Percentiles rank a stretch among this genome's conserved stretches.
phyloP scores from a whole-genome alignment of 1,140 invertebrate species.

The Dryas iulia region DNA sequence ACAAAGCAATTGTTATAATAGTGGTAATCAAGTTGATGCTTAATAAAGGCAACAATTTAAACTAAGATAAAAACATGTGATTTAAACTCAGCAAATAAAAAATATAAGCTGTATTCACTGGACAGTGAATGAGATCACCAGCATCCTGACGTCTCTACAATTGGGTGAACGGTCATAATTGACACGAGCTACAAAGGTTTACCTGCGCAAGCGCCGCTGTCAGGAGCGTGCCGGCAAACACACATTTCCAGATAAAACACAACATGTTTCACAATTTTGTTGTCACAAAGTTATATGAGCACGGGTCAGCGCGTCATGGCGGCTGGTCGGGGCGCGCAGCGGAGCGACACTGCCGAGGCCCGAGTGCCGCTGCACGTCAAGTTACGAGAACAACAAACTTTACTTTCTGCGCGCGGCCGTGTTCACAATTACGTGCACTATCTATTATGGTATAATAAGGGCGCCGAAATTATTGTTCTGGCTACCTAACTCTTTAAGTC shows the following conservation, averaged over 20 bases:
- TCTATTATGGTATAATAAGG: not conserved
- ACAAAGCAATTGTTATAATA: too few relatives aligned
- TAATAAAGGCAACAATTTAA: not conserved
- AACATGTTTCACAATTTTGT: slow-evolving; percentile 53
- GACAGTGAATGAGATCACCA: slow-evolving; percentile 39
- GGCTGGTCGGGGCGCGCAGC: slow-evolving; percentile 55
- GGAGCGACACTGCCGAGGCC: slow-evolving; percentile 54
- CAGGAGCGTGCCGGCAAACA: slow-evolving; percentile 47
- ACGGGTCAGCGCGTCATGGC: slow-evolving; percentile 54
- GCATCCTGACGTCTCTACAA: slow-evolving; percentile 33
- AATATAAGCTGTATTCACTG: not conserved
- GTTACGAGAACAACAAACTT: slow-evolving; percentile 64
- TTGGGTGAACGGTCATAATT: slow-evolving; percentile 26
- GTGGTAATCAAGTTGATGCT: too few relatives aligned
- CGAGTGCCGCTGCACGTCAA: slow-evolving; percentile 30
- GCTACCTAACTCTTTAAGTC: too few relatives aligned
- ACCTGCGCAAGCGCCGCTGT: slow-evolving; percentile 58
- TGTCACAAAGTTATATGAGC: slow-evolving; percentile 34
- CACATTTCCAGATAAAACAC: slow-evolving; percentile 46
- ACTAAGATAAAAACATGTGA: not conserved
- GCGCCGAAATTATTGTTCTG: not conserved
- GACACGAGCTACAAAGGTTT: slow-evolving; percentile 26
- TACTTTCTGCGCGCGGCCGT: slow-evolving; percentile 65
- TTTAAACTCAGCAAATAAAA: not conserved
- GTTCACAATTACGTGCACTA: slow-evolving; percentile 48